These are phyloP conservation scores for Scotopteryx bipunctaria DNA, from an alignment of 2,888 invertebrate genomes.

Conservation along the genomic window DNA sequence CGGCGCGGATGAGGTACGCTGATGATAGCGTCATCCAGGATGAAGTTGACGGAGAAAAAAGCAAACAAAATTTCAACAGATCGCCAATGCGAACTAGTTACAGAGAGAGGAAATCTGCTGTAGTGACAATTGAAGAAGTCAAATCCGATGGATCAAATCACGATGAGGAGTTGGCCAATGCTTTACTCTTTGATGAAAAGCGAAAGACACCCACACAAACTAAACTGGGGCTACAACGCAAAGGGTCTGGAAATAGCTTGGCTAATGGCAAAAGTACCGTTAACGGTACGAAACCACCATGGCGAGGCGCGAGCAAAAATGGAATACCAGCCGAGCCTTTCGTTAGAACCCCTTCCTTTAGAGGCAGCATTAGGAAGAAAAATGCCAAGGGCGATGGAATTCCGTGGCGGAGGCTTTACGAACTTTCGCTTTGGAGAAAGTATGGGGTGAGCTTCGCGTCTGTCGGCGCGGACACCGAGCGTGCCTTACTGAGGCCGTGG, in stretches of 20 bases:
- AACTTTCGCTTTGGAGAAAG: conserved; percentile 82
- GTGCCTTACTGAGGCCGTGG: conserved; percentile 71
- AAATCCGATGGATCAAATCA: conserved; percentile 71
- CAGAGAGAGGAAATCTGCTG: conserved; percentile 72
- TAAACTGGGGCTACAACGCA: conserved; percentile 61
- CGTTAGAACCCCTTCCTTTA: conserved; percentile 66
- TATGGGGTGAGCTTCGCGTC: conserved; percentile 75
- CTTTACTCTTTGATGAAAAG: conserved; percentile 69
- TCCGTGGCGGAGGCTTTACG: conserved; percentile 82
- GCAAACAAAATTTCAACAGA: conserved; percentile 64
- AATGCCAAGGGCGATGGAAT: conserved; percentile 67
- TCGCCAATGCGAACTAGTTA: conserved; percentile 70
- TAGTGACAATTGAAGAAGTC: conserved; percentile 78
- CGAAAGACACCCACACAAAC: conserved; percentile 55
- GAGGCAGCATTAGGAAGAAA: conserved; percentile 74
- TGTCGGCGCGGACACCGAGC: conserved; percentile 69
- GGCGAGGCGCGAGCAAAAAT: conserved; percentile 71
- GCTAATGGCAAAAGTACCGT: conserved; percentile 56
- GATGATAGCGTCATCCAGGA: conserved; percentile 75
- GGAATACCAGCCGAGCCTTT: conserved; percentile 62
- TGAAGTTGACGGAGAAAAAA: conserved; percentile 74
- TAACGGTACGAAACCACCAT: conserved; percentile 73
- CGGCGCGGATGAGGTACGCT: conserved; percentile 83
- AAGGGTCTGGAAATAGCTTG: conserved; percentile 58
- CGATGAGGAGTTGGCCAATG: conserved; percentile 66